phyloP scores from a whole-genome alignment of 2,797 vertebrate species.

The Anguilla anguilla region DNA sequence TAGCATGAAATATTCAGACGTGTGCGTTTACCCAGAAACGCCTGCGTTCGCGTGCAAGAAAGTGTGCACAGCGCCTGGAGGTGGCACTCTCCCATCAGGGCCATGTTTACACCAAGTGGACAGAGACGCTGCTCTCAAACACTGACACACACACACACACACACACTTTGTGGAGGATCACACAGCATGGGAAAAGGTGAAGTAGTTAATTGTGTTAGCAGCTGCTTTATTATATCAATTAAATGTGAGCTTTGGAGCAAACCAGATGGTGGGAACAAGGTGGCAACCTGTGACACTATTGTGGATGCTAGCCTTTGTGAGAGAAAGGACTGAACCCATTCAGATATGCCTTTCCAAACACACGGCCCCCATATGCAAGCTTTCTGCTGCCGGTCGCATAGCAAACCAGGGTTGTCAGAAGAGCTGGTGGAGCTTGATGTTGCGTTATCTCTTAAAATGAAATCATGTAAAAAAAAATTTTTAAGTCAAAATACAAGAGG shows the following conservation, averaged over 20 bases:
- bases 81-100: constrained; percentile 33
- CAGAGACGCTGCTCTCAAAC: background rate
- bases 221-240: background rate
- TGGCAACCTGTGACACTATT: constrained; percentile 9
- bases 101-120: constrained; percentile 32
- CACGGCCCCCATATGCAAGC: background rate
- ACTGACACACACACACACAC: background rate
- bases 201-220: constrained; percentile 1
- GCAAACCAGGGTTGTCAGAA: background rate
- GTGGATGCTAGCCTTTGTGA: background rate
- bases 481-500: background rate
- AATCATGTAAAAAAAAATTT: background rate
- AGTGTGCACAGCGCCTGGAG: background rate
- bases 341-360: background rate
- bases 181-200: background rate
- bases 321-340: background rate
- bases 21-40: constrained; percentile 9
- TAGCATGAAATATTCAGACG: constrained; percentile 54
- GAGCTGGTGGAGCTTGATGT: background rate
- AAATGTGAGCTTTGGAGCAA: background rate
- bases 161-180: background rate
- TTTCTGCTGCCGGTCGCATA: background rate
- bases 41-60: background rate
- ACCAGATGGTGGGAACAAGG: background rate
- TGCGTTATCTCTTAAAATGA: background rate